Evolutionary conservation across 2,797 vertebrate species (phyloP), one percentile per base, ranked within the genome.

Genomic region (Ptychobarbus kaznakovi): DNA sequence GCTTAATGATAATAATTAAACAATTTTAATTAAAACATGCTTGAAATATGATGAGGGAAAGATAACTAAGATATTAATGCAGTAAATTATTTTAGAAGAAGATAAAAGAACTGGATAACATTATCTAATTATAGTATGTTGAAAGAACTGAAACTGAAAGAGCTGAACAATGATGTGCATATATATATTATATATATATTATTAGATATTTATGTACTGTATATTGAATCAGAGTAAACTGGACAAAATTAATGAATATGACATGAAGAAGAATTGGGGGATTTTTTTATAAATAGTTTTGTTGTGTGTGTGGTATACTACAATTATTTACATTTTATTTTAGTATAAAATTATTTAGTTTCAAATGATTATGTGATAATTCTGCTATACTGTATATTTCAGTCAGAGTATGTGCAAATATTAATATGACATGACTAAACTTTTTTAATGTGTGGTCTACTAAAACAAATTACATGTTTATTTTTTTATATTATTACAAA

Each of bases 1-100:
- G 38, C 49, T 70, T 72, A 25, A 42, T 72, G 66, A 72, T 22
- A 20, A 28, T 82, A 72, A 72, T 82, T 82, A 82, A 82, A 58
- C 13, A 1, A 2, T 73, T 72, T 82, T 56, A 70, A 42, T 73
- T 56, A 61, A 68, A 68, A n/a, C 18, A n/a, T 49, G 42, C 42
- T 28, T 79, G 68, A 69, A 53, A 69, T 69, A 35, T 81, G 42
- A 66, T 46, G 65, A 51, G 11, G 44, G 20, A 69, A 68, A 81
- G 2, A 38, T 49, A 51, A 66, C 44, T 16, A 22, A 56, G 28
- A 53, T 56, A 76, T n/a, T 28, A 79, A 79, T 63, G 40, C 9
- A 2, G n/a, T 28, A 28, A 63, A 63, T 44, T 9, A 15, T 61
- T 61, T 61, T 61, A 6, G 4, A 63, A 18, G 76, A 32, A 79